Conservation (phyloP, 2,797 vertebrate species). For the Mormyrus hasselquistii region DNA sequence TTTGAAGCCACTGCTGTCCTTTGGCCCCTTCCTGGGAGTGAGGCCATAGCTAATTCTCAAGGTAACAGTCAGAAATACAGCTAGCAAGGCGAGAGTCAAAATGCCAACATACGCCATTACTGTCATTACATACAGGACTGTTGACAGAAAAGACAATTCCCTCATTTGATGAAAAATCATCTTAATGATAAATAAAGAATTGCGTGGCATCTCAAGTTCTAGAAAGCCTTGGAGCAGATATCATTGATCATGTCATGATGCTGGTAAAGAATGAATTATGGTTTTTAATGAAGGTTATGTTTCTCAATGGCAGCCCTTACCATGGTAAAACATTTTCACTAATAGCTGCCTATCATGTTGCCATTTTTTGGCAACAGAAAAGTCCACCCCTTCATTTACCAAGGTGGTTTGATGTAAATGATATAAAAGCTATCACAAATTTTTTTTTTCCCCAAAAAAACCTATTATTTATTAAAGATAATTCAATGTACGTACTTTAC, state of each 20-base stretch:
- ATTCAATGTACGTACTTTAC: not conserved
- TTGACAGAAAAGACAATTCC: not conserved
- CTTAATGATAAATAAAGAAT: not conserved
- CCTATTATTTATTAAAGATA: not conserved
- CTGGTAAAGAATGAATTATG: not conserved
- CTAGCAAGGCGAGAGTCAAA: not conserved
- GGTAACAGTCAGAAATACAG: slow-evolving; percentile 9
- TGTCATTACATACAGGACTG: not conserved
- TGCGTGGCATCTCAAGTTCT: not conserved
- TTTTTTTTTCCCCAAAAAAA: not conserved
- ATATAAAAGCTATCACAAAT: not conserved
- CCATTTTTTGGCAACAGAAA: not conserved
- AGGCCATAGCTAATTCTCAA: not conserved
- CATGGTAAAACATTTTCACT: not conserved
- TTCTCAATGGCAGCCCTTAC: not conserved
- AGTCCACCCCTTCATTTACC: not conserved
- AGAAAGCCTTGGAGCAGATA: not conserved
- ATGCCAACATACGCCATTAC: not conserved
- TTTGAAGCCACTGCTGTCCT: not conserved
- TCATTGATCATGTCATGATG: not conserved
- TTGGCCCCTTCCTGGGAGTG: not conserved
- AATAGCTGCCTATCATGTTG: not conserved
- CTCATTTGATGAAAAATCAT: not conserved
- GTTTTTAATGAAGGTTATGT: not conserved
- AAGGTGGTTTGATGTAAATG: not conserved